These are phyloP conservation scores for Plectrocnemia conspersa DNA, from an alignment of 1,140 invertebrate species.

Conservation along the genomic window DNA sequence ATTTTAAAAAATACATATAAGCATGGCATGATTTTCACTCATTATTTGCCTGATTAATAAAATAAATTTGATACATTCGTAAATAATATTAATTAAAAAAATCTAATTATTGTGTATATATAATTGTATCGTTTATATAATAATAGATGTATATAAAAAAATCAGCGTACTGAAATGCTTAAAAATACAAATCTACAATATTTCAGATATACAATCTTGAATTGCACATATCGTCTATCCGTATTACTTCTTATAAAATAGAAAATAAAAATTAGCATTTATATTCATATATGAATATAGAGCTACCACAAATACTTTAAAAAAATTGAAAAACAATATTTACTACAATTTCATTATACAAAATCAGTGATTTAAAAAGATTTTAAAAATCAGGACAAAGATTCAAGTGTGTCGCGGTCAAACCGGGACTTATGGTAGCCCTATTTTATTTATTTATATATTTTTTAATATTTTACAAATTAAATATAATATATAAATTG, in stretches of 20 bases:
- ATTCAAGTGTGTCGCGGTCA: background rate
- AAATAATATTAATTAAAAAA: too few relatives aligned
- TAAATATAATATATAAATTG: constrained; percentile 5
- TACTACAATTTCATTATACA: too few relatives aligned
- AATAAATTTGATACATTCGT: too few relatives aligned
- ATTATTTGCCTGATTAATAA: too few relatives aligned
- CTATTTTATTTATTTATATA: too few relatives aligned
- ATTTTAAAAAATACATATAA: too few relatives aligned
- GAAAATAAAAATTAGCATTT: constrained; percentile 7
- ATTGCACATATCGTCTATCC: constrained; percentile 35
- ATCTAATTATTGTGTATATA: too few relatives aligned
- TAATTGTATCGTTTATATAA: constrained; percentile 26
- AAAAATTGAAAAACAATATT: too few relatives aligned
- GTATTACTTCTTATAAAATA: constrained; percentile 9
- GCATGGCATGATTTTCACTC: too few relatives aligned
- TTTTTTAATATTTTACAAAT: background rate
- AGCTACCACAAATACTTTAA: constrained; percentile 1
- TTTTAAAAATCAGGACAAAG: background rate
- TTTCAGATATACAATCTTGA: constrained; percentile 29
- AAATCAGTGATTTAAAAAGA: too few relatives aligned
- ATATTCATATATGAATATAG: constrained; percentile 5
- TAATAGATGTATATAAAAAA: background rate
- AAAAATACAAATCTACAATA: constrained; percentile 11
- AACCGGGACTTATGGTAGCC: background rate
- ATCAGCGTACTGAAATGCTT: background rate